Evolutionary conservation across 2,888 invertebrate genomes (phyloP), one percentile per base, ranked within the genome.

Genomic region (Latrodectus elegans): DNA sequence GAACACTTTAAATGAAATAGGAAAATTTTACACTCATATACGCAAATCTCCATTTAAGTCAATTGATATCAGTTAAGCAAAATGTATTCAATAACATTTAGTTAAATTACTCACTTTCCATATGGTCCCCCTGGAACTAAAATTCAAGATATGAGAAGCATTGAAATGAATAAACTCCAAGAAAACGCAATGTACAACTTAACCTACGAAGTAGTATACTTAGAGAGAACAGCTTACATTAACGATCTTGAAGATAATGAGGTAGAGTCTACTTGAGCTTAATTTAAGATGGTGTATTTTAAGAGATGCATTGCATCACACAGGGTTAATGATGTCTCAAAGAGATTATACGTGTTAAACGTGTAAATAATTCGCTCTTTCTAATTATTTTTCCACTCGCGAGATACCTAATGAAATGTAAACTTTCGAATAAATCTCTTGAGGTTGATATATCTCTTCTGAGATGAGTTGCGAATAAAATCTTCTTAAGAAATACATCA

Each of bases 281-380:
- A 78, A 78, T 78, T 78, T 78, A 78, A 70, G 70, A 55, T 14
- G 55, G 26, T 17, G 38, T 70, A 68, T 65, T 70, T 67, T 70
- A 78, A 70, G 78, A 70, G 70, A 68, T 52, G 38, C 55, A 60
- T 53, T 55, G 53, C 70, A 78, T 38, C 68, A 60, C 70, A 26
- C 15, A 51, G 52, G 51, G 67, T 70, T 78, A 78, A 78, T 53
- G 78, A 70, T 70, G 68, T 70, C 70, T 70, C 12, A 4, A 12
- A 12, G 14, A 60, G 60, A 60, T 60, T 60, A 60, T 60, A 60
- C n/a, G 60, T 60, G 60, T 60, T 60, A 60, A 60, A 60, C 12
- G 60, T 15, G n/a, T 12, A 60, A n/a, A 60, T 60, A 60, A 60
- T 60, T 60, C 60, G 60, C 60, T 60, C 60, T 60, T 60, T 60